A percentile compares a stretch with the other conserved stretches of the same genome.
Conservation (phyloP, 1,140 invertebrate species). For the Drosophila quadrilineata region DNA sequence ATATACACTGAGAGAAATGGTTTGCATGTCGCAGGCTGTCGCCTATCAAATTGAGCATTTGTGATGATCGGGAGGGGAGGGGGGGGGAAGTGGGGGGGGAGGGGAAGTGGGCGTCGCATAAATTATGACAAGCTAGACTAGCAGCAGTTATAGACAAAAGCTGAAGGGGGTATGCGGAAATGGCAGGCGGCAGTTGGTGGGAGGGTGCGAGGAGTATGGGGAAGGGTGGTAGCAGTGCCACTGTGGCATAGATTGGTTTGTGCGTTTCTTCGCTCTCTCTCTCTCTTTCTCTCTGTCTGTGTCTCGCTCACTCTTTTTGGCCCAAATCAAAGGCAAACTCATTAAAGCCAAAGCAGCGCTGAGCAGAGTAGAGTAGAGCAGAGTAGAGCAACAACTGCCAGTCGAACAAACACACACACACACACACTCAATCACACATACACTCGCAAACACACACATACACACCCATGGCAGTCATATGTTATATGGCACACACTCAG, state of each 20-base stretch:
- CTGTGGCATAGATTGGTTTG: constrained; percentile 13
- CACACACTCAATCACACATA: constrained; percentile 4
- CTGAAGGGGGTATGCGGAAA: background rate
- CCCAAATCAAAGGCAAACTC: constrained; percentile 76
- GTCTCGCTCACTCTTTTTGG: no score
- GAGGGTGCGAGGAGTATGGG: background rate
- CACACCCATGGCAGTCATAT: no score
- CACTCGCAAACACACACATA: background rate
- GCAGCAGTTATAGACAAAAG: constrained; percentile 1
- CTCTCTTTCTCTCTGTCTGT: no score
- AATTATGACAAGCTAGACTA: constrained; percentile 56
- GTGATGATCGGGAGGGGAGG: no score
- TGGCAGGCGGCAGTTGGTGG: background rate
- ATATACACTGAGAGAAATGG: constrained; percentile 56
- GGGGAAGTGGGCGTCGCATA: constrained; percentile 64
- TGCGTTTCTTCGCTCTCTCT: constrained; percentile 35
- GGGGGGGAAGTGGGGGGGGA: no score
- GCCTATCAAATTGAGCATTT: constrained; percentile 70
- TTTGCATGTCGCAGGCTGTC: constrained; percentile 53
- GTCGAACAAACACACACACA: constrained; percentile 5
- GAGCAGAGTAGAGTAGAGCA: no score
- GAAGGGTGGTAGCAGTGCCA: background rate
- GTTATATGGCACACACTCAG: no score
- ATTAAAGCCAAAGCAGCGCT: constrained; percentile 59
- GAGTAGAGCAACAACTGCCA: constrained; percentile 48